Percentiles rank a stretch among this genome's conserved stretches.
Conservation (phyloP, 2,797 vertebrate genomes). For the Anisognathus igniventris region DNA sequence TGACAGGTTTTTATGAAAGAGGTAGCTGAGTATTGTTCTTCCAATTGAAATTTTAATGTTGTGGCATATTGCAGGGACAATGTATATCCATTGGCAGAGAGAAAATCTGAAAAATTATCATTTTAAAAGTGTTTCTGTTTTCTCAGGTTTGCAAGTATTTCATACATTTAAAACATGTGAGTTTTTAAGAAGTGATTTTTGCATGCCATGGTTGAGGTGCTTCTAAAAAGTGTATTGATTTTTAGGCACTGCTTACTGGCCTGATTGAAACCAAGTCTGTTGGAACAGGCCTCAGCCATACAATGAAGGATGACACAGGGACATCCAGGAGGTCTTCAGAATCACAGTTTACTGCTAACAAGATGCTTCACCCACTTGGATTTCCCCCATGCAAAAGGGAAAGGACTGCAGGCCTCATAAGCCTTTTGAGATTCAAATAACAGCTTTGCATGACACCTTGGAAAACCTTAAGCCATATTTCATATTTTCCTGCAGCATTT, state of each 20-base stretch:
- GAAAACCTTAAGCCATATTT: background rate
- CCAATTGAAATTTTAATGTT: slow-evolving; percentile 54
- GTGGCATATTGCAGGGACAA: slow-evolving; percentile 15
- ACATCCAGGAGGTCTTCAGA: background rate
- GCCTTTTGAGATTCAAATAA: background rate
- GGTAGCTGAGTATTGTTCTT: slow-evolving; percentile 61
- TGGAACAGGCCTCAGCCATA: background rate
- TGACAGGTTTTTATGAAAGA: slow-evolving; percentile 59
- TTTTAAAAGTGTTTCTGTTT: slow-evolving; percentile 19
- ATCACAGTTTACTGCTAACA: background rate
- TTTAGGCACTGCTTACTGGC: background rate
- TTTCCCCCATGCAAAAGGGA: background rate
- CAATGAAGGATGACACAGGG: background rate
- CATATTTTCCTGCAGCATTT: background rate
- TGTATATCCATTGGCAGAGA: background rate
- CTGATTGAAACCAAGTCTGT: background rate
- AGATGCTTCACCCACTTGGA: background rate
- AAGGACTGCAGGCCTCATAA: background rate
- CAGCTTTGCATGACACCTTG: background rate
- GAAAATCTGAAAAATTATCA: background rate
- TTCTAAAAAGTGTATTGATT: background rate
- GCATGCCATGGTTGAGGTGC: background rate
- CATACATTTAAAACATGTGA: background rate
- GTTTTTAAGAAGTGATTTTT: background rate
- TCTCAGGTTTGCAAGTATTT: background rate